phyloP scores from a whole-genome alignment of 2,113 vertebrate genomes.

The Todiramphus chloris region DNA sequence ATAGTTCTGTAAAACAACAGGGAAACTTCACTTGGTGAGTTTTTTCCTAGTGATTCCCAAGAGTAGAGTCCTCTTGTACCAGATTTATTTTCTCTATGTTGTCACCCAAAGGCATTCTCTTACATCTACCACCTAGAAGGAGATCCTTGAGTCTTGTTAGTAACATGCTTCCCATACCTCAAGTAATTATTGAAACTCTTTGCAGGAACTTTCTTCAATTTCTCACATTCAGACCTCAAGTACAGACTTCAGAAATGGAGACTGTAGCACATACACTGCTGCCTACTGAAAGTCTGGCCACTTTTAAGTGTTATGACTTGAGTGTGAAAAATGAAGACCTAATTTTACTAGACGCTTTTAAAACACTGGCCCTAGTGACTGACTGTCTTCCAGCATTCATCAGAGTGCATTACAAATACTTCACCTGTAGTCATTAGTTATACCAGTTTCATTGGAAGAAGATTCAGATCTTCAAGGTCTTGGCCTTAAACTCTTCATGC shows the following conservation, averaged over 20 bases:
- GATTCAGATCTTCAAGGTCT: background rate
- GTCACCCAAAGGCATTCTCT: background rate
- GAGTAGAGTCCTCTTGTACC: background rate
- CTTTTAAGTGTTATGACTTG: background rate
- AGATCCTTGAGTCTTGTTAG: background rate
- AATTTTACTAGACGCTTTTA: background rate
- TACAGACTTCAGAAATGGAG: background rate
- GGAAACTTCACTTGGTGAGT: background rate
- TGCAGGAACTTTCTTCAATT: background rate
- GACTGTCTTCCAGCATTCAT: background rate
- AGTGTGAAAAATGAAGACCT: background rate
- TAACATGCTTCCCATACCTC: background rate
- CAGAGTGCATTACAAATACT: background rate
- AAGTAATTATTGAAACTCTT: background rate
- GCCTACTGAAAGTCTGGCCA: background rate
- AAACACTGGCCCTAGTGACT: background rate
- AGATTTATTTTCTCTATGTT: background rate
- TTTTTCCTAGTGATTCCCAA: background rate
- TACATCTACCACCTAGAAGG: background rate
- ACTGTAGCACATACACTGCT: background rate
- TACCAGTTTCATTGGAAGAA: background rate
- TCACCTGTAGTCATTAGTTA: background rate
- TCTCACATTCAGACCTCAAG: background rate
- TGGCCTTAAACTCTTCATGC: background rate
- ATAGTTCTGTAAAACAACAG: background rate